Base-by-base conservation (phyloP, 2,113 vertebrate species). In the Barnardius zonarius region DNA sequence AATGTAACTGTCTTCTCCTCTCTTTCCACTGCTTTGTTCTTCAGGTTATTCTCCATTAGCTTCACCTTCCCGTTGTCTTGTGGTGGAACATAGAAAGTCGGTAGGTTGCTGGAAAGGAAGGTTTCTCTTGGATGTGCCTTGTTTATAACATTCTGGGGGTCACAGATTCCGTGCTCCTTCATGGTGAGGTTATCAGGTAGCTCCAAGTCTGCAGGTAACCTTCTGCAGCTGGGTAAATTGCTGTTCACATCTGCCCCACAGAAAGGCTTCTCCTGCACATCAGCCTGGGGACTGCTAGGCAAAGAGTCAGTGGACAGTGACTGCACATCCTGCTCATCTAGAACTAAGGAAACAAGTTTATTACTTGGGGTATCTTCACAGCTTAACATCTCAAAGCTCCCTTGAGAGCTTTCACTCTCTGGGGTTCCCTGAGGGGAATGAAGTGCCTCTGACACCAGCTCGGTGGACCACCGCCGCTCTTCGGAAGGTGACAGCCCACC, bases 341-440 rank as follows among this genome's bases (percentile, higher is more conserved):
- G 74, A 84, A 92, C 91, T 4, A 94, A 63, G 31, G 97, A 91
- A 64, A 98, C 33, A 1, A 59, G 93, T 87, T 95, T 98, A 66
- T 92, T 97, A 41, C 96, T 98, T 10, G 97, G 98, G 41, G 88
- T 97, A 81, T 99, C 99, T 24, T 99, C 99, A 95, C 95, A 97
- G 91, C 95, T 98, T 39, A 99, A 95, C 51, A 99, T 96, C 97
- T 99, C 99, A 28, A 99, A 99, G 95, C 99, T 99, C 77, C 98
- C 98, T 81, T 98, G 99, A 86, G 99, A 99, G 93, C 99, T 99
- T 92, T 99, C 98, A 62, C 99, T 99, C 92, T 99, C 99, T 0
- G 99, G 99, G 25, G 99, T 99, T 62, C 98, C 98, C 94, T 98
- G 98, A 33, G 98, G 98, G 43, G 98, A 99, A 22, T 95, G 97